Percentiles rank a stretch among this genome's conserved stretches.
phyloP scores from a whole-genome alignment of 1,140 invertebrate genomes.

The Condylostylus longicornis region DNA sequence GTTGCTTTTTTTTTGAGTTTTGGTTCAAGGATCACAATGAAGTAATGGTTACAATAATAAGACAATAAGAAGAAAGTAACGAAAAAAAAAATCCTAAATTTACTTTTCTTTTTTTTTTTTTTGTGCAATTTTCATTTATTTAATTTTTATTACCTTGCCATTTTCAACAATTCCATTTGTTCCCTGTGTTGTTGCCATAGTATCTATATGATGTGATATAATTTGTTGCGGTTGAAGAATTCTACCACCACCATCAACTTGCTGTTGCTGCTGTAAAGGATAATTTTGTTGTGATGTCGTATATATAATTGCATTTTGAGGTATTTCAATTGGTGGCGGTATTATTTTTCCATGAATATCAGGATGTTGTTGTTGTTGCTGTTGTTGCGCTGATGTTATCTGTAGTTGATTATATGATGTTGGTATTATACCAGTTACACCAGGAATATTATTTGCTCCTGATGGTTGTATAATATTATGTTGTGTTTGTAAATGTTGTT shows the following conservation, averaged over 20 bases:
- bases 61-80: too few relatives aligned
- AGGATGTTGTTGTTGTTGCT: slow-evolving; percentile 6
- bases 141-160: slow-evolving; percentile 19
- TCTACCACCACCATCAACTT: slow-evolving; percentile 12
- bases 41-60: too few relatives aligned
- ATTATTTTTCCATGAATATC: slow-evolving; percentile 22
- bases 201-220: slow-evolving; percentile 2
- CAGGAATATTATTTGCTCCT: too few relatives aligned
- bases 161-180: slow-evolving; percentile 26
- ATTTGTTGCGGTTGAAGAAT: slow-evolving; percentile 9
- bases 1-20: too few relatives aligned
- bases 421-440: too few relatives aligned
- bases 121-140: neutral
- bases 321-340: slow-evolving; percentile 25
- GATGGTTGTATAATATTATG: too few relatives aligned
- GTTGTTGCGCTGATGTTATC: slow-evolving; percentile 4
- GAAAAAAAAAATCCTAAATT: too few relatives aligned
- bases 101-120: neutral
- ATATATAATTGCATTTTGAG: slow-evolving; percentile 4
- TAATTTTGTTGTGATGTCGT: neutral
- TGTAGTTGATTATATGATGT: too few relatives aligned
- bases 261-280: slow-evolving; percentile 9
- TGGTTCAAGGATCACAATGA: too few relatives aligned
- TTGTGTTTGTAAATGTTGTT: too few relatives aligned
- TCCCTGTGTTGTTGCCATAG: neutral